Conservation (phyloP, 2,113 vertebrate species). For the Brienomyrus longianalis region DNA sequence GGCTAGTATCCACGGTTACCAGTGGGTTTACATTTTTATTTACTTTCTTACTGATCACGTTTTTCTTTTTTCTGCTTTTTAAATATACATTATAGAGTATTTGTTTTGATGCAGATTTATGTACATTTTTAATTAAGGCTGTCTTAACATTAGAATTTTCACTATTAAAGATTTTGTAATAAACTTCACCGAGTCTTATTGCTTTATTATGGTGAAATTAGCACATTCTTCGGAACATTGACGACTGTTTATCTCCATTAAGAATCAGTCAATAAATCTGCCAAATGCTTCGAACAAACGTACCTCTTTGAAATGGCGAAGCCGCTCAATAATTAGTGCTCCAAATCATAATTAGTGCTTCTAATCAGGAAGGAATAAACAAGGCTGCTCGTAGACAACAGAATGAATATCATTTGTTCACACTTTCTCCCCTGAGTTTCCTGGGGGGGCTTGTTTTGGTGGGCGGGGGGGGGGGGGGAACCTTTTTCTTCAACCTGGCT, state of each 20-base stretch:
- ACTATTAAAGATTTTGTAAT: slow-evolving; percentile 11
- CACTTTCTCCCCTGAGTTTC: background rate
- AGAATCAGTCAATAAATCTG: background rate
- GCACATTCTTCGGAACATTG: background rate
- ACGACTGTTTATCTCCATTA: slow-evolving; percentile 20
- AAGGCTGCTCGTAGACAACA: background rate
- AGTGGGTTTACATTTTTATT: slow-evolving; percentile 36
- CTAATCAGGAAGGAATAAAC: background rate
- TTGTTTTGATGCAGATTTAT: slow-evolving; percentile 2
- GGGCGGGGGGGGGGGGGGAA: background rate
- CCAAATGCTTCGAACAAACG: background rate
- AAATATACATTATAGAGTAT: background rate
- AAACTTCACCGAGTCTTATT: background rate
- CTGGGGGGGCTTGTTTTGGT: background rate
- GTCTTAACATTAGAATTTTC: background rate
- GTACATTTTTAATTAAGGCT: slow-evolving; percentile 6
- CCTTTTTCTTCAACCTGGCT: background rate
- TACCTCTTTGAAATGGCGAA: background rate
- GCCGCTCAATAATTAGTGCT: background rate
- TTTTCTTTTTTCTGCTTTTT: slow-evolving; percentile 15
- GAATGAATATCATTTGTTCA: background rate
- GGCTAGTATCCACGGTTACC: slow-evolving; percentile 31
- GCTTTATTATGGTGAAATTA: background rate
- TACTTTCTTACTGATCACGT: slow-evolving; percentile 13
- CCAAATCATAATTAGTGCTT: background rate